Evolutionary conservation across 1,140 invertebrate species (phyloP).

Genomic region (Rhyacophila brunnea): DNA sequence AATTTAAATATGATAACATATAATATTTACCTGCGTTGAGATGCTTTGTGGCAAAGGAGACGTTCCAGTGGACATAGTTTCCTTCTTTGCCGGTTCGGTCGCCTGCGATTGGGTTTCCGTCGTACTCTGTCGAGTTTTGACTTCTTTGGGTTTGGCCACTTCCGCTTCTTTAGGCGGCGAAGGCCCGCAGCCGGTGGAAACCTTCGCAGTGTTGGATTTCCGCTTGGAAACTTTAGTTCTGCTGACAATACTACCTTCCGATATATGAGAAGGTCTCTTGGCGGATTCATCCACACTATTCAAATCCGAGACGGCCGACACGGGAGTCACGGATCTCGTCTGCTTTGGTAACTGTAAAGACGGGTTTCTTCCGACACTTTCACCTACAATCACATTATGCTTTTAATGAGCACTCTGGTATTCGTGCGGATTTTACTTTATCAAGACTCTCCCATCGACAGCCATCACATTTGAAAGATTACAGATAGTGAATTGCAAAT

Average conservation of each 20-base stretch:
- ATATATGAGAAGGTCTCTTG: conserved; percentile 13
- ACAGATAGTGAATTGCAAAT: too few species aligned
- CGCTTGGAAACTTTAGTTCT: conserved; percentile 26
- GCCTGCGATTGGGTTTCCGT: conserved; percentile 20
- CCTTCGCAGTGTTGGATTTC: conserved; percentile 39
- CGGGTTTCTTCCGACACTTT: conserved; percentile 20
- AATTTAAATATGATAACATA: too few species aligned
- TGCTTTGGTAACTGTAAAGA: conserved; percentile 15
- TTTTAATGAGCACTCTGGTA: conserved; percentile 12
- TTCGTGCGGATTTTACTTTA: too few species aligned
- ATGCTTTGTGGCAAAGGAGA: conserved; percentile 84
- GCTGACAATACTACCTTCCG: conserved; percentile 22
- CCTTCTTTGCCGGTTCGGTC: conserved; percentile 37
- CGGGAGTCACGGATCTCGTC: conserved; percentile 6
- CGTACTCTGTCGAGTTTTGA: neutral
- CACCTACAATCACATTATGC: conserved; percentile 31
- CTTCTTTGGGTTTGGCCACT: conserved; percentile 2
- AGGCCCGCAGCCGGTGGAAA: conserved; percentile 58
- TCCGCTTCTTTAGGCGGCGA: conserved; percentile 55
- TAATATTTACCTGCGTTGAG: conserved; percentile 72
- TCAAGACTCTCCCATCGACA: too few species aligned
- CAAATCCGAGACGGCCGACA: conserved; percentile 7
- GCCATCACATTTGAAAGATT: too few species aligned
- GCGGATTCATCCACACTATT: conserved; percentile 9
- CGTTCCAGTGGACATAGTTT: conserved; percentile 65